phyloP scores from a whole-genome alignment of 2,113 vertebrate species.

The Embiotoca jacksoni region DNA sequence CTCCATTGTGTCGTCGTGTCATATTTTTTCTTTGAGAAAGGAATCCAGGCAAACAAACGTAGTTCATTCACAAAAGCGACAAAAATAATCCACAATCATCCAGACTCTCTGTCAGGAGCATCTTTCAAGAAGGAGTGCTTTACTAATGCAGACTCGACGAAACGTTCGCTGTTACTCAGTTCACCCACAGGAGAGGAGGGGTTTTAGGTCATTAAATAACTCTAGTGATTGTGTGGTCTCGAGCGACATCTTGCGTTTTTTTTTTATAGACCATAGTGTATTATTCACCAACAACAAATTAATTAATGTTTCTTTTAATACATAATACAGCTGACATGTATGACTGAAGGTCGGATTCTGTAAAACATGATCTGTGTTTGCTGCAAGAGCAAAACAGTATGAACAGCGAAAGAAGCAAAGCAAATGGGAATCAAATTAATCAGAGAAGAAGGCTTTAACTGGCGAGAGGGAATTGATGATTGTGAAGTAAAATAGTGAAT shows the following conservation, averaged over 20 bases:
- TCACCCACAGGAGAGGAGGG: constrained; percentile 43
- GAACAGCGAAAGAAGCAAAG: not conserved
- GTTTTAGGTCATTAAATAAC: constrained; percentile 13
- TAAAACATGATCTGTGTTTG: not conserved
- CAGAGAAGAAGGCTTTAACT: too few relatives aligned
- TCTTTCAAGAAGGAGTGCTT: not conserved
- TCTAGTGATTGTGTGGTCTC: constrained; percentile 43
- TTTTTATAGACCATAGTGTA: not conserved
- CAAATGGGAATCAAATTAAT: not conserved
- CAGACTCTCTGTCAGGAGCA: not conserved
- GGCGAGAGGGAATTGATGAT: too few relatives aligned
- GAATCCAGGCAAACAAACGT: not conserved
- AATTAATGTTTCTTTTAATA: not conserved
- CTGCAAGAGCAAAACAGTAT: not conserved
- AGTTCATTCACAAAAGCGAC: not conserved
- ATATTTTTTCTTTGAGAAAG: constrained; percentile 38
- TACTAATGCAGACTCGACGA: constrained; percentile 9
- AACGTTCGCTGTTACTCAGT: constrained; percentile 5
- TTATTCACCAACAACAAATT: not conserved
- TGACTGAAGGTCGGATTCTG: accelerated
- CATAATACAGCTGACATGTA: too few relatives aligned
- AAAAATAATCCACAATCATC: not conserved
- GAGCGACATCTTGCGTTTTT: constrained; percentile 65
- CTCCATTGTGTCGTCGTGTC: not conserved
- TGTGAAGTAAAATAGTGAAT: too few relatives aligned